Evolutionary conservation across 2,113 vertebrate species (phyloP).

Genomic region (Pangasianodon hypophthalmus): DNA sequence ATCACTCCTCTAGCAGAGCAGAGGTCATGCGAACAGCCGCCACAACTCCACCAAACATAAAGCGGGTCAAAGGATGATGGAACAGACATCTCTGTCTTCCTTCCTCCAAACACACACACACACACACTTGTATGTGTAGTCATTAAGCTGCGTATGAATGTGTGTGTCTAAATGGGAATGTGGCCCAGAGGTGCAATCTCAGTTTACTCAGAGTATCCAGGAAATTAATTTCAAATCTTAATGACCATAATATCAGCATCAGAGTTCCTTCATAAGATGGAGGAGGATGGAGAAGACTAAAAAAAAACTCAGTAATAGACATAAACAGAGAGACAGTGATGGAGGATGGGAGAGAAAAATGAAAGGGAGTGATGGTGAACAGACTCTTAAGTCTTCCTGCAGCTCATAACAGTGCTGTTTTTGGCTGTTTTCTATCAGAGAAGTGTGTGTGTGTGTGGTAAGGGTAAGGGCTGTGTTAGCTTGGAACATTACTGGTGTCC

Average conservation of each 20-base stretch:
- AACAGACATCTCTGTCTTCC: constrained; percentile 29
- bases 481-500: background rate
- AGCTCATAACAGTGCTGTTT: background rate
- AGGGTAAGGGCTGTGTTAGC: background rate
- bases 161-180: constrained; percentile 11
- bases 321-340: background rate
- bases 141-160: background rate
- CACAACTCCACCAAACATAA: background rate
- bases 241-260: background rate
- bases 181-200: background rate
- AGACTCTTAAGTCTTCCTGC: background rate
- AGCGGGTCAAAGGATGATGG: constrained; percentile 20
- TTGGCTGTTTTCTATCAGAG: background rate
- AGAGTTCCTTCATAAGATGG: background rate
- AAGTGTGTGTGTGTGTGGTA: background rate
- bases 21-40: background rate
- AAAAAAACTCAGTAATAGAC: background rate
- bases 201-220: background rate
- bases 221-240: constrained; percentile 19
- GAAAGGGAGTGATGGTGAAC: background rate
- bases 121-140: background rate
- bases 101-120: constrained; percentile 7
- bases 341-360: background rate
- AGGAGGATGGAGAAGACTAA: background rate
- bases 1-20: background rate